Conservation (phyloP, 2,113 vertebrate species). For the Salvator merianae region DNA sequence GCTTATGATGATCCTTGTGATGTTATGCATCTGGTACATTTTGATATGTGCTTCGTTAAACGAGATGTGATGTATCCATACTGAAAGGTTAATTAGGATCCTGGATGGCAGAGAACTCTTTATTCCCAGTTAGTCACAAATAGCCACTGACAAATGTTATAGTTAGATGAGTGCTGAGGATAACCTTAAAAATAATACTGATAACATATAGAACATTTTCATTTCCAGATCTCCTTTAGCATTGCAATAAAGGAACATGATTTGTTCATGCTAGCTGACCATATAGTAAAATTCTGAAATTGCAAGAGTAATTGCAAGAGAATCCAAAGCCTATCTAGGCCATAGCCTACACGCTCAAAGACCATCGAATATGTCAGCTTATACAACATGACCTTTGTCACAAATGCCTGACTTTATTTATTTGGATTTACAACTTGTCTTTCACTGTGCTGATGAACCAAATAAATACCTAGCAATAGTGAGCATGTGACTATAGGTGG, state of each 20-base stretch:
- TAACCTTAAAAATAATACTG: constrained; percentile 49
- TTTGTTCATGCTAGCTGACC: constrained; percentile 48
- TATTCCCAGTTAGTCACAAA: constrained; percentile 48
- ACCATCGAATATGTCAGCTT: too few species aligned
- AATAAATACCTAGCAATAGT: too few species aligned
- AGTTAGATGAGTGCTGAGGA: constrained; percentile 37
- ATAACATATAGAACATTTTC: constrained; percentile 50
- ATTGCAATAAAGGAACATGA: constrained; percentile 52
- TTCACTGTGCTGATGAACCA: too few species aligned
- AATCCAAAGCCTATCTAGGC: too few species aligned
- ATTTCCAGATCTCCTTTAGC: constrained; percentile 29
- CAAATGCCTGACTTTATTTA: too few species aligned
- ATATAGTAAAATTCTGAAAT: constrained; percentile 30
- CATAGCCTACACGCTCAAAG: too few species aligned
- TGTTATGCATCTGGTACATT: neutral
- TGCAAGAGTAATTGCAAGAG: too few species aligned
- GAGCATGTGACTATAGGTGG: too few species aligned
- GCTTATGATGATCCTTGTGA: neutral
- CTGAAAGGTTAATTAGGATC: constrained; percentile 49
- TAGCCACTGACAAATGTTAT: constrained; percentile 54
- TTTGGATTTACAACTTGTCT: too few species aligned
- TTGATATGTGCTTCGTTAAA: constrained; percentile 6
- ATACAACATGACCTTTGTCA: too few species aligned
- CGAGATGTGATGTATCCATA: constrained; percentile 28
- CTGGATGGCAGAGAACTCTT: constrained; percentile 22